Percentiles rank a stretch among this genome's conserved stretches.
phyloP scores from a whole-genome alignment of 2,888 invertebrate genomes.

The Dinocampus coccinellae region DNA sequence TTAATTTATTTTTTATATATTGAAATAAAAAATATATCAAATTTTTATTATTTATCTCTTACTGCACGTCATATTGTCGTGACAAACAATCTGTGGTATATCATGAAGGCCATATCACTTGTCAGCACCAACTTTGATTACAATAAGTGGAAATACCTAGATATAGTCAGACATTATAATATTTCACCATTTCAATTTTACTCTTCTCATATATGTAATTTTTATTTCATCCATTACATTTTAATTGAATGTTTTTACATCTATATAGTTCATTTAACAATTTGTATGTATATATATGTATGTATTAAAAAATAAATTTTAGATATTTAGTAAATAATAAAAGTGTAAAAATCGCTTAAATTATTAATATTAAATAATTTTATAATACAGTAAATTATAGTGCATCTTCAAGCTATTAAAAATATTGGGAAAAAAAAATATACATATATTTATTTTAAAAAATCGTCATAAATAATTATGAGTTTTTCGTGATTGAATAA shows the following conservation, averaged over 20 bases:
- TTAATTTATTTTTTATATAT: background rate
- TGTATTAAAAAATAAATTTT: background rate
- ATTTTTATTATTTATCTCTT: conserved; percentile 45
- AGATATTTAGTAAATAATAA: background rate
- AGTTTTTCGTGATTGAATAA: background rate
- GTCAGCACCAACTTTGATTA: conserved; percentile 43
- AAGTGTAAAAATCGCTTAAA: background rate
- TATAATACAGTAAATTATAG: background rate
- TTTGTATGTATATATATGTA: background rate
- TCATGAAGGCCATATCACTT: conserved; percentile 49
- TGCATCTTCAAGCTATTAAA: background rate
- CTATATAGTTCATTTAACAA: conserved; percentile 2
- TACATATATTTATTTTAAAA: background rate
- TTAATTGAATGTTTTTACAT: background rate
- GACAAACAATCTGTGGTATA: conserved; percentile 53
- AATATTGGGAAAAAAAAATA: background rate
- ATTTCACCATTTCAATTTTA: background rate
- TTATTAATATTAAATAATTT: background rate
- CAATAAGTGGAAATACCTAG: conserved; percentile 58
- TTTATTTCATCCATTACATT: background rate
- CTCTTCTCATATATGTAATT: background rate
- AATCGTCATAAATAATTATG: too few species aligned
- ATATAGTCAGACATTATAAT: conserved; percentile 47
- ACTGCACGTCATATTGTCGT: conserved; percentile 66
- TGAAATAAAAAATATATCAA: background rate